A percentile compares a stretch with the other conserved stretches of the same genome.
phyloP scores from a whole-genome alignment of 2,888 invertebrate species.

The Perizoma affinitatum region DNA sequence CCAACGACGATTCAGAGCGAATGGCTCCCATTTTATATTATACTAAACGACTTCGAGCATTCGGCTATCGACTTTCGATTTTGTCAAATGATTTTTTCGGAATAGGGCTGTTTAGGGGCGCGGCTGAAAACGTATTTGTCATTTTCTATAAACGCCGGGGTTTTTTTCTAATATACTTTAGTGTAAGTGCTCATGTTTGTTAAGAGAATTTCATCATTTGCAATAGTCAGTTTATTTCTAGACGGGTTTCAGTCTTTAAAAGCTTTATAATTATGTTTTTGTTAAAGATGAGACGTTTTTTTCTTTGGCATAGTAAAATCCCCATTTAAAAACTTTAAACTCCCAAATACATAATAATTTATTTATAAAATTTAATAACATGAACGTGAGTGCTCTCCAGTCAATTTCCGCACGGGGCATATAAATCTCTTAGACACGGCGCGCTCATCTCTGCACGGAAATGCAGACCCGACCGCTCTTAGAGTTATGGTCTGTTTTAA shows the following conservation, averaged over 20 bases:
- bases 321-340: slow-evolving; percentile 1
- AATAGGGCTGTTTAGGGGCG: slow-evolving; percentile 26
- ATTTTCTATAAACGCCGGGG: slow-evolving; percentile 28
- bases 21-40: slow-evolving; percentile 71
- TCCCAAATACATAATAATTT: slow-evolving; percentile 14
- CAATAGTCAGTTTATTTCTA: too few relatives aligned
- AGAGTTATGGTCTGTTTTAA: slow-evolving; percentile 73
- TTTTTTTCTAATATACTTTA: slow-evolving; percentile 16
- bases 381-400: slow-evolving; percentile 43
- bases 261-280: too few relatives aligned
- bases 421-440: slow-evolving; percentile 74
- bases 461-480: slow-evolving; percentile 65
- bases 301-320: too few relatives aligned
- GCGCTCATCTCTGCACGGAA: slow-evolving; percentile 67
- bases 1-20: slow-evolving; percentile 64
- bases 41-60: slow-evolving; percentile 53
- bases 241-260: too few relatives aligned
- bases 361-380: slow-evolving; percentile 40
- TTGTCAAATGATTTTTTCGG: slow-evolving; percentile 49
- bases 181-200: slow-evolving; percentile 14
- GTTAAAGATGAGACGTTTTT: too few relatives aligned
- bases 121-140: slow-evolving; percentile 27
- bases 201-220: neutral
- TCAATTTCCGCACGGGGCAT: slow-evolving; percentile 73
- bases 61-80: slow-evolving; percentile 43